These are phyloP conservation scores for Xerus rutilus DNA, from an alignment of 2,797 vertebrate species.

Conservation along the genomic window DNA sequence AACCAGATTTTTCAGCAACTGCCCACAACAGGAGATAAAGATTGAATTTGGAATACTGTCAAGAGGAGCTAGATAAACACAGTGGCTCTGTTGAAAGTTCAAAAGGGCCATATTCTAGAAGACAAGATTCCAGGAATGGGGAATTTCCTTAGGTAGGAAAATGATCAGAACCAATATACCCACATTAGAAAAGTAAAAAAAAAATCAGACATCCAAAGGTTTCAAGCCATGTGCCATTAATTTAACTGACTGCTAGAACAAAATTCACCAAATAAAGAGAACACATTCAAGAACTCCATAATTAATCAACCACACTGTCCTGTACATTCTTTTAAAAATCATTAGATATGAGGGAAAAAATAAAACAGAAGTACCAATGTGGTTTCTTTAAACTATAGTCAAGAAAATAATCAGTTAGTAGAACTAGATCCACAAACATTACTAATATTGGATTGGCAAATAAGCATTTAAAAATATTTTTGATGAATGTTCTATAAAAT, in stretches of 20 bases:
- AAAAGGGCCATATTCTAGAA: neutral
- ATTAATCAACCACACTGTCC: neutral
- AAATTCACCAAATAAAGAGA: constrained; percentile 6
- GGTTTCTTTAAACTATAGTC: neutral
- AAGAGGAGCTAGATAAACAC: neutral
- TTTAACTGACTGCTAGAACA: neutral
- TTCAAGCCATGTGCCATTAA: neutral
- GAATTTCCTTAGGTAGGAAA: neutral
- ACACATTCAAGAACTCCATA: neutral
- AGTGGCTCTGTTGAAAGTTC: neutral
- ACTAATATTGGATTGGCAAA: neutral
- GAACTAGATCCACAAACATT: neutral
- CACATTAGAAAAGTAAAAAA: neutral
- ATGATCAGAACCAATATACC: neutral
- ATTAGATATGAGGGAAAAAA: neutral
- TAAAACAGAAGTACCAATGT: neutral
- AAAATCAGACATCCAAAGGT: neutral
- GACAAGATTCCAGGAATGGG: neutral
- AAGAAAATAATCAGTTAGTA: constrained; percentile 17
- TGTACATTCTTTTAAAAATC: neutral
- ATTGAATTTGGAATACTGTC: neutral
- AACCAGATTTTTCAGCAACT: constrained; percentile 23
- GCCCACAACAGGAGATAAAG: neutral
- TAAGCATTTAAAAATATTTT: neutral
- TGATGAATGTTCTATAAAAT: neutral